phyloP scores from a whole-genome alignment of 2,888 invertebrate genomes.

The Sabellastarte sp. region DNA sequence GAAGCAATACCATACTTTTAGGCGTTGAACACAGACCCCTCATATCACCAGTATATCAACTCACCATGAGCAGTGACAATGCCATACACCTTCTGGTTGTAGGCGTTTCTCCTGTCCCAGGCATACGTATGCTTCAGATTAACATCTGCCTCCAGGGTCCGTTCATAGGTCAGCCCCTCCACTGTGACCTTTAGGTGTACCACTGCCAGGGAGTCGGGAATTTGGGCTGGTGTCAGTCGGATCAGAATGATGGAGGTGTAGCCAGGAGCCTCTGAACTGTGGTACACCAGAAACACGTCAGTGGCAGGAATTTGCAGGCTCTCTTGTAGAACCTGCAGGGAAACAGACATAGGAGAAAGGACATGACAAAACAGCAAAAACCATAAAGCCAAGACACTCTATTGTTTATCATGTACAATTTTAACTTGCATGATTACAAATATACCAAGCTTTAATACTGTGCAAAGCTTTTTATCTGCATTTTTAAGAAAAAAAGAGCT shows the following conservation, averaged over 20 bases:
- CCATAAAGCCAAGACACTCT: too few relatives aligned
- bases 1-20: too few relatives aligned
- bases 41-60: too few relatives aligned
- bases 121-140: constrained; percentile 93
- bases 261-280: constrained; percentile 90
- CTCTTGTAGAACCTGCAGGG: constrained; percentile 92
- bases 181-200: constrained; percentile 88
- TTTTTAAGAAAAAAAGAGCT: too few relatives aligned
- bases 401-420: too few relatives aligned
- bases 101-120: constrained; percentile 97
- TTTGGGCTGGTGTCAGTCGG: constrained; percentile 52
- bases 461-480: too few relatives aligned
- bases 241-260: constrained; percentile 86
- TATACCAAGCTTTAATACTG: too few relatives aligned
- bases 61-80: constrained; percentile 91
- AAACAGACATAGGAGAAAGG: too few relatives aligned
- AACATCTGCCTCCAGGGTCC: constrained; percentile 93
- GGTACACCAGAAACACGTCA: constrained; percentile 88
- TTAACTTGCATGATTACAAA: too few relatives aligned
- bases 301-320: constrained; percentile 92
- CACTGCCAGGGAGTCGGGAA: constrained; percentile 46
- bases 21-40: too few relatives aligned
- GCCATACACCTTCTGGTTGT: constrained; percentile 96
- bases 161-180: constrained; percentile 87
- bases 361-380: too few relatives aligned